Conservation (phyloP, 1,140 invertebrate genomes). For the Condylostylus longicornis region DNA sequence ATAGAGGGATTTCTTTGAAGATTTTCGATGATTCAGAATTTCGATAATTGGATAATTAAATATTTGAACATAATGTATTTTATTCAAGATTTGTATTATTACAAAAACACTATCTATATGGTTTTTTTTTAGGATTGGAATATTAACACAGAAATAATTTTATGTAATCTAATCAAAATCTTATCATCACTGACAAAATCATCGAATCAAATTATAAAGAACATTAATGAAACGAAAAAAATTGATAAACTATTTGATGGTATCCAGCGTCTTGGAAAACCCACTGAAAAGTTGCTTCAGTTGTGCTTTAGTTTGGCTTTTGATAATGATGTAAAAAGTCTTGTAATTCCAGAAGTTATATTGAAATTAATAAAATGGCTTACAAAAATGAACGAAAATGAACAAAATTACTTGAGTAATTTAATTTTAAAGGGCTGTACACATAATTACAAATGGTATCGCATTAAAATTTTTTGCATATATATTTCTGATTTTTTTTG, state of each 20-base stretch:
- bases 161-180: conserved; percentile 19
- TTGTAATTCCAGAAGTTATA: conserved; percentile 24
- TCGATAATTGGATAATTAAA: too few species aligned
- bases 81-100: neutral
- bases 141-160: conserved; percentile 12
- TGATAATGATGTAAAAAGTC: conserved; percentile 20
- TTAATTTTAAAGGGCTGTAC: conserved; percentile 31
- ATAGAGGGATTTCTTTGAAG: too few species aligned
- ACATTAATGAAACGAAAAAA: conserved; percentile 13
- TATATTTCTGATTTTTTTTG: conserved; percentile 4
- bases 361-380: conserved; percentile 28
- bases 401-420: conserved; percentile 32
- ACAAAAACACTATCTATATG: too few species aligned
- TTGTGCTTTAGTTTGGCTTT: conserved; percentile 31
- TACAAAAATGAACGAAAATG: conserved; percentile 25
- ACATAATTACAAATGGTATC: conserved; percentile 32
- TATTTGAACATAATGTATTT: neutral
- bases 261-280: conserved; percentile 22
- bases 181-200: conserved; percentile 16
- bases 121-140: conserved; percentile 15
- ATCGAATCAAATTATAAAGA: conserved; percentile 11
- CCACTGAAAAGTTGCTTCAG: conserved; percentile 25
- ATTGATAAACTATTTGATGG: conserved; percentile 27
- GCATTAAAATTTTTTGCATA: conserved; percentile 1
- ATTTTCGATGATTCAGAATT: too few species aligned